Evolutionary conservation across 1,140 invertebrate species (phyloP).

Genomic region (Pseudomyrmex gracilis): DNA sequence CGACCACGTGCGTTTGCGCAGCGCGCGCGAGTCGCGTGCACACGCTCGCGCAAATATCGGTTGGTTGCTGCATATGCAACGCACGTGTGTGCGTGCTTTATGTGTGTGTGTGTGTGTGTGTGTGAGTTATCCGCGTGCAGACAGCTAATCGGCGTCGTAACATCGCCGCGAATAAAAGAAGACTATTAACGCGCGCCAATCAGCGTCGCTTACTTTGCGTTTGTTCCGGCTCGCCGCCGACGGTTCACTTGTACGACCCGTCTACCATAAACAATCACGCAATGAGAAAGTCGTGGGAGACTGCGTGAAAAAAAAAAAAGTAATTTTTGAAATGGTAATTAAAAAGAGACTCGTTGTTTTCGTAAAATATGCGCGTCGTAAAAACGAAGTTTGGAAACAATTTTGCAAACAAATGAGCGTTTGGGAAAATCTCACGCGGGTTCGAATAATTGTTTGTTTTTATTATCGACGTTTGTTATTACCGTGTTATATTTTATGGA

Average conservation of each 20-base stretch:
- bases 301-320: background rate
- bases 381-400: background rate
- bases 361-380: background rate
- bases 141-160: conserved; percentile 43
- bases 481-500: too few species aligned
- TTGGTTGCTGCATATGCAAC: background rate
- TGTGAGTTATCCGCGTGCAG: conserved; percentile 22
- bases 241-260: background rate
- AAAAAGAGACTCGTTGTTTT: background rate
- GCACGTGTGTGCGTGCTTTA: conserved; percentile 16
- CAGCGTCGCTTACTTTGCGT: conserved; percentile 35
- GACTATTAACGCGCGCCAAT: conserved; percentile 43
- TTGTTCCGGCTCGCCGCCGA: conserved; percentile 42
- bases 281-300: conserved; percentile 6
- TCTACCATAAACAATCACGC: conserved; percentile 5
- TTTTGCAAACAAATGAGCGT: background rate
- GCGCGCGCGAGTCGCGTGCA: conserved; percentile 20
- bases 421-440: background rate
- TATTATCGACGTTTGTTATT: too few species aligned
- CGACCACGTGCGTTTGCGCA: conserved; percentile 18
- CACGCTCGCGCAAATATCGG: conserved; percentile 52
- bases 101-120: background rate
- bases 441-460: too few species aligned
- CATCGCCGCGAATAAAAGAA: conserved; percentile 54
- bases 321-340: background rate